phyloP scores from a whole-genome alignment of 1,140 invertebrate genomes.

The Sitophilus oryzae region DNA sequence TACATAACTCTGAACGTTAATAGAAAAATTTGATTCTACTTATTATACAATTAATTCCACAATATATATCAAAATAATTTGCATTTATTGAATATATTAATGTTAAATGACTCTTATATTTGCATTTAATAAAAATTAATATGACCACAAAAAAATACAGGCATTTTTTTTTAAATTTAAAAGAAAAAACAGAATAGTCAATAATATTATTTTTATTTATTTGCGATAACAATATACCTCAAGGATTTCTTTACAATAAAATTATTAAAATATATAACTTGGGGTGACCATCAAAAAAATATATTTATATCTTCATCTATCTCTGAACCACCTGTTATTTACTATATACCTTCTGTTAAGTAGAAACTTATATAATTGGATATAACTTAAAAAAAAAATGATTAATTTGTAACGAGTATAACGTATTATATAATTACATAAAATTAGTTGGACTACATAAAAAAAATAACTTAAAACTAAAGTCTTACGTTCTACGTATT shows the following conservation, averaged over 20 bases:
- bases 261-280: constrained; percentile 19
- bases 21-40: too few relatives aligned
- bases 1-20: too few relatives aligned
- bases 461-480: background rate
- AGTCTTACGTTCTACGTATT: background rate
- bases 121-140: background rate
- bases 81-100: too few relatives aligned
- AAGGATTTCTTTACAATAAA: constrained; percentile 1
- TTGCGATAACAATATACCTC: constrained; percentile 18
- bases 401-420: background rate
- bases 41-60: too few relatives aligned
- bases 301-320: background rate
- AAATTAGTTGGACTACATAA: background rate
- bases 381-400: background rate
- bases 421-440: background rate
- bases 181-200: background rate
- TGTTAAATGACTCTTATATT: background rate
- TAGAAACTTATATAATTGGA: background rate
- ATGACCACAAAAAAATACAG: background rate
- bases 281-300: constrained; percentile 6
- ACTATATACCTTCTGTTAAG: background rate
- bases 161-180: background rate
- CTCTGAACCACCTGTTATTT: background rate
- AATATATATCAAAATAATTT: too few relatives aligned
- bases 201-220: constrained; percentile 14